Evolutionary conservation across 2,797 vertebrate species (phyloP).

Genomic region (Emys orbicularis): DNA sequence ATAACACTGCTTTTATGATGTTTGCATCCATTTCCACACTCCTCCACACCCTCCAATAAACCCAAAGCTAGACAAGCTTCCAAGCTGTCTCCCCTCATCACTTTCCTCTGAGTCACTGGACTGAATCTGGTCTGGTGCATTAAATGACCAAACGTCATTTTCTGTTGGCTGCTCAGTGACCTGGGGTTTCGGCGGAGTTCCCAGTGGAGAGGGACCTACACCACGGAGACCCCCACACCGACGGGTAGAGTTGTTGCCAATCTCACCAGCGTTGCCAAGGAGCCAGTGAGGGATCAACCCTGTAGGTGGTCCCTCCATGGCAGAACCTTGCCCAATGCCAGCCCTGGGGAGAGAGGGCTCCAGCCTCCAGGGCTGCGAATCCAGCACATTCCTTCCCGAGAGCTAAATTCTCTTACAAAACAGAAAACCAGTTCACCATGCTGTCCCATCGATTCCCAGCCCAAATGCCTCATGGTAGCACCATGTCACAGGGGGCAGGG

Average conservation of each 20-base stretch:
- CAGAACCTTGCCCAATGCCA: neutral
- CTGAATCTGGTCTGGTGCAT: neutral
- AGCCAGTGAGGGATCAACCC: neutral
- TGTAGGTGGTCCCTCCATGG: neutral
- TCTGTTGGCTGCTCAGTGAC: neutral
- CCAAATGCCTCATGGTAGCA: neutral
- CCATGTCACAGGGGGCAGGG: fast-evolving
- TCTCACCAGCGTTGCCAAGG: neutral
- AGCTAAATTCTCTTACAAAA: neutral
- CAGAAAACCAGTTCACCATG: fast-evolving
- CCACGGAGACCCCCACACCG: neutral
- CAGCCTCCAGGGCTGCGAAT: neutral
- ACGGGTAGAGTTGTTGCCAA: neutral
- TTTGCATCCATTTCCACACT: neutral
- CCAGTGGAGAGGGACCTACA: neutral
- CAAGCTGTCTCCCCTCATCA: neutral
- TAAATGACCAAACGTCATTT: neutral
- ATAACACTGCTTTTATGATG: neutral
- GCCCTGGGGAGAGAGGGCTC: neutral
- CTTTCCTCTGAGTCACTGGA: neutral
- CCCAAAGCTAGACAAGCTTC: neutral
- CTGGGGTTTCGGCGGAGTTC: neutral
- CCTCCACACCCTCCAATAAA: neutral
- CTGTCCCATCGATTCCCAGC: neutral
- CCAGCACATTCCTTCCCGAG: neutral